Conservation (phyloP, 2,797 vertebrate species). For the Hozukius guyotensis region DNA sequence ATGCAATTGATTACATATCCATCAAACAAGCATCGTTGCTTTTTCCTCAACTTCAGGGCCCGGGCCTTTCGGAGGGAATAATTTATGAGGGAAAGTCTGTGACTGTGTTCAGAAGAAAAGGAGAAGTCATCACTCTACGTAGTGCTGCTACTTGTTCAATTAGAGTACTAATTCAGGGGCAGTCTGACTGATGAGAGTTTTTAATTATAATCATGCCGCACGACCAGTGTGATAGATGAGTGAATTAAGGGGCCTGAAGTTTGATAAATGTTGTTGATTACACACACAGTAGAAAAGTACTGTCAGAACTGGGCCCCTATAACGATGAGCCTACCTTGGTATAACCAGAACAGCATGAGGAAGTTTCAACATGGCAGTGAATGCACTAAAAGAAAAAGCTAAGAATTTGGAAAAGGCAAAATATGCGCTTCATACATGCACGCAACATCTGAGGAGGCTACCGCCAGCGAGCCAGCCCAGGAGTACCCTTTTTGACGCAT, state of each 20-base stretch:
- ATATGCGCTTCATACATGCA: too few relatives aligned
- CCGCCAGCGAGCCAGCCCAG: too few relatives aligned
- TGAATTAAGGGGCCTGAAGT: conserved; percentile 59
- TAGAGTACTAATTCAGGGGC: conserved; percentile 47
- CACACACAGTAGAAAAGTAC: background rate
- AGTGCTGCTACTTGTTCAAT: conserved; percentile 57
- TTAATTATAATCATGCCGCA: conserved; percentile 64
- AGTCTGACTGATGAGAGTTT: conserved; percentile 56
- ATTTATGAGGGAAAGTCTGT: conserved; percentile 9
- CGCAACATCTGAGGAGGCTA: too few relatives aligned
- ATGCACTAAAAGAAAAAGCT: background rate
- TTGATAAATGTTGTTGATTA: conserved; percentile 74
- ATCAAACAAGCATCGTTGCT: conserved; percentile 7
- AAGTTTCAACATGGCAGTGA: background rate
- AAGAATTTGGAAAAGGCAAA: too few relatives aligned
- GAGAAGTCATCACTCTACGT: conserved; percentile 31
- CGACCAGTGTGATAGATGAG: conserved; percentile 62
- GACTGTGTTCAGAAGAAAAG: background rate
- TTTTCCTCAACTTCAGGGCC: background rate
- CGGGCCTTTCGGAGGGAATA: background rate
- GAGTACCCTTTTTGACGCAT: too few relatives aligned
- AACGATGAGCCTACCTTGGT: too few relatives aligned
- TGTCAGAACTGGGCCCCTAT: background rate
- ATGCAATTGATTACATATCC: conserved; percentile 3
- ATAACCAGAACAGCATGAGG: background rate